Evolutionary conservation across 1,140 invertebrate genomes (phyloP).

Genomic region (Babylonia areolata): DNA sequence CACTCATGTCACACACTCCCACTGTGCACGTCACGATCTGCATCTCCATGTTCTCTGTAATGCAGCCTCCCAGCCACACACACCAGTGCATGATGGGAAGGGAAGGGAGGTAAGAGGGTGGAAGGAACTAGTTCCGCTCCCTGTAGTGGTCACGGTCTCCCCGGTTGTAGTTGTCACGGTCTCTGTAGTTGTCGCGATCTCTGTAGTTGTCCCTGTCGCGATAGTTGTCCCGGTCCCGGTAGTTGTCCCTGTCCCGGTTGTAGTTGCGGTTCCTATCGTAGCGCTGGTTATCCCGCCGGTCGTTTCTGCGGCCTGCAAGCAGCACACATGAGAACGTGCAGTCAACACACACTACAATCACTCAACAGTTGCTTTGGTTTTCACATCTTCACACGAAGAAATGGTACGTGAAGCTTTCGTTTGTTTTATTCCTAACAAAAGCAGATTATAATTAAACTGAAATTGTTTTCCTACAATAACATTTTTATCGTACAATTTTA

Average conservation of each 20-base stretch:
- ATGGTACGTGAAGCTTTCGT: no score
- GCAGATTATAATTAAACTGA: no score
- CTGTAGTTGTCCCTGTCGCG: not conserved
- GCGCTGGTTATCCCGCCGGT: conserved; percentile 2
- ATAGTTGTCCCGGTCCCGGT: not conserved
- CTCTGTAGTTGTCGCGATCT: not conserved
- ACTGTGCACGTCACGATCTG: no score
- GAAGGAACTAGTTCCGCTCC: not conserved
- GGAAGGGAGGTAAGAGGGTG: not conserved
- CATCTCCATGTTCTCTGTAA: no score
- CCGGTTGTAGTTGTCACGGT: not conserved
- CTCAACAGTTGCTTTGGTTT: no score
- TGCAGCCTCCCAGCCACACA: not conserved
- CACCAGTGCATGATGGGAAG: not conserved
- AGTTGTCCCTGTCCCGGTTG: conserved; percentile 8
- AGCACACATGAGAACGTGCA: no score
- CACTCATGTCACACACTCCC: no score
- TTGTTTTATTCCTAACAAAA: no score
- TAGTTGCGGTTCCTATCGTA: not conserved
- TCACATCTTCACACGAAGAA: no score
- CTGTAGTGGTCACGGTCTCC: not conserved
- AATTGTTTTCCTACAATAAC: no score
- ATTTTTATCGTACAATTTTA: no score
- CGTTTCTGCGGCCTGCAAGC: conserved; percentile 21
- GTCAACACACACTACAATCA: no score